Conservation (phyloP, 2,113 vertebrate genomes). For the Corynorhinus townsendii region DNA sequence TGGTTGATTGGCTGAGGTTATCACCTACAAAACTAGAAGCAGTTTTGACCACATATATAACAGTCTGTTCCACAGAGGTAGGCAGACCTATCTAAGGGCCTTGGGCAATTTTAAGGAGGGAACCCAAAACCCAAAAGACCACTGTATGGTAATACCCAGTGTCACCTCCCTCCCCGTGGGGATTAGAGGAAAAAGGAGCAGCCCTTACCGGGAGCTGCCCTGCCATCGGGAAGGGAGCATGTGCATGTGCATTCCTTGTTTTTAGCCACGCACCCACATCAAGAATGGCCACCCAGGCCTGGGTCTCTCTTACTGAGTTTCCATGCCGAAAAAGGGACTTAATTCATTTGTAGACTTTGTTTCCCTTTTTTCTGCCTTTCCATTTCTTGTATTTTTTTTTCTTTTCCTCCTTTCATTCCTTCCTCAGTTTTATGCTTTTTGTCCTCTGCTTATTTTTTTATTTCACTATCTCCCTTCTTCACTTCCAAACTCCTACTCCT, state of each 20-base stretch:
- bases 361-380: conserved; percentile 83
- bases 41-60: background rate
- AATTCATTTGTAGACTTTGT: conserved; percentile 79
- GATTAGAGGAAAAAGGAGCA: background rate
- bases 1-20: background rate
- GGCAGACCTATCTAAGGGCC: background rate
- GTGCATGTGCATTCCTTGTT: background rate
- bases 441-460: conserved; percentile 84
- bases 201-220: background rate
- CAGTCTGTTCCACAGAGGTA: background rate
- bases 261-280: background rate
- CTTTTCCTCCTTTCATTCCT: conserved; percentile 78
- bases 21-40: background rate
- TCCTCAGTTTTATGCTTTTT: conserved; percentile 83
- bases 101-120: background rate
- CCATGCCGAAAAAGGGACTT: conserved; percentile 75
- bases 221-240: background rate
- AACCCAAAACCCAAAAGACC: background rate
- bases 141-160: background rate
- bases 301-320: conserved; percentile 69
- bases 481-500: conserved; percentile 78
- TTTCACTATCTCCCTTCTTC: conserved; percentile 78
- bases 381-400: conserved; percentile 80
- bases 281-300: background rate
- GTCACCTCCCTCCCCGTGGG: background rate